Evolutionary conservation across 2,113 vertebrate genomes (phyloP).

Genomic region (Rhea pennata): DNA sequence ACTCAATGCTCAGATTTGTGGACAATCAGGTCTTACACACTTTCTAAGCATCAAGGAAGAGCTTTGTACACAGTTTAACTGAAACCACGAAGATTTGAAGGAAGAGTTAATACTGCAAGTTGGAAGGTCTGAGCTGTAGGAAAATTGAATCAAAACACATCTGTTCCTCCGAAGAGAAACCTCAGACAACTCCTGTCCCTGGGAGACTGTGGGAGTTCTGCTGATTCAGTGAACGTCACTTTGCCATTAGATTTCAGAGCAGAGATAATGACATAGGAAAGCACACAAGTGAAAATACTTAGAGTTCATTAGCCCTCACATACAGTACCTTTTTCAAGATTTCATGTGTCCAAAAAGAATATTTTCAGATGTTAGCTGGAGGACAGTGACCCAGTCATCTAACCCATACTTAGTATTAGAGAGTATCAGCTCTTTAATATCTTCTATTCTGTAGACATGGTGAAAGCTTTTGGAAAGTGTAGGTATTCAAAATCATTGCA

Average conservation of each 20-base stretch:
- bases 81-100: not conserved
- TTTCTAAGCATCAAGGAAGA: not conserved
- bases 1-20: not conserved
- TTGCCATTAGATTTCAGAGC: not conserved
- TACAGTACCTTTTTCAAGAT: not conserved
- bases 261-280: not conserved
- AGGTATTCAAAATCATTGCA: not conserved
- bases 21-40: not conserved
- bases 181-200: not conserved
- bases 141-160: not conserved
- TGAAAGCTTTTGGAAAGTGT: not conserved
- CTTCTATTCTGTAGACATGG: not conserved
- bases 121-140: not conserved
- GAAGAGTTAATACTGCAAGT: slow-evolving; percentile 3
- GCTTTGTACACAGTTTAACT: not conserved
- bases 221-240: not conserved
- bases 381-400: not conserved
- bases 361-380: not conserved
- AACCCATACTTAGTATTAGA: not conserved
- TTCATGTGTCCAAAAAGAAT: not conserved
- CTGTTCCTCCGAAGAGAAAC: not conserved
- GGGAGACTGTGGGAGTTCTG: not conserved
- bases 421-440: too few relatives aligned
- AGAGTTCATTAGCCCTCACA: not conserved
- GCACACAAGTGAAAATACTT: not conserved